A percentile compares a stretch with the other conserved stretches of the same genome.
Conservation (phyloP, 2,888 invertebrate species). For the Metallyticus violacea region DNA sequence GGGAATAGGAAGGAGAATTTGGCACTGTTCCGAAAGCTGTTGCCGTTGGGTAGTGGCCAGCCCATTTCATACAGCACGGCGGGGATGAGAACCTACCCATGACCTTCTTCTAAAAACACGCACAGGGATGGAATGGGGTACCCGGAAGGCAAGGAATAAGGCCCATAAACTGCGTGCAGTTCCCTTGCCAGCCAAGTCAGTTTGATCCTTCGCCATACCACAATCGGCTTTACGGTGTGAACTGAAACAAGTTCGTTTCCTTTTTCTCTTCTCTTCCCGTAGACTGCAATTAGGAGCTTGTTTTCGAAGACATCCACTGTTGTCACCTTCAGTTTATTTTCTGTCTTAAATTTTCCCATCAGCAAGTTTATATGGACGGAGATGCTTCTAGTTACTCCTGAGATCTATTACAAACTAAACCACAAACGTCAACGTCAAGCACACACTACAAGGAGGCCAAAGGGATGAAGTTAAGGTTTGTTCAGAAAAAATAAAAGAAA, state of each 20-base stretch:
- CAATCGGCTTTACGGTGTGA: not conserved
- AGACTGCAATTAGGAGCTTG: not conserved
- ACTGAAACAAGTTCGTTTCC: not conserved
- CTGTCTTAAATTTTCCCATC: too few species aligned
- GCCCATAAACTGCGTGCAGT: not conserved
- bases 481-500: too few species aligned
- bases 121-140: not conserved
- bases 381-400: too few species aligned
- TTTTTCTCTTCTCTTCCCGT: not conserved
- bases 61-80: not conserved
- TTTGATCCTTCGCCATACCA: not conserved
- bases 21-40: conserved; percentile 21
- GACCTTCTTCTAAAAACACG: not conserved
- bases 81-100: not conserved
- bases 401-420: too few species aligned
- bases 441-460: too few species aligned
- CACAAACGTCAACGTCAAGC: too few species aligned
- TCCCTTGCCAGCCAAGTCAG: not conserved
- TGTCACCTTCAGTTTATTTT: too few species aligned
- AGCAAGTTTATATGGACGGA: too few species aligned
- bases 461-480: too few species aligned
- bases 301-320: not conserved
- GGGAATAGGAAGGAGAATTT: not conserved
- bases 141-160: not conserved
- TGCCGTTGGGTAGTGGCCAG: conserved; percentile 12